A percentile compares a stretch with the other conserved stretches of the same genome.
Conservation (phyloP, 2,888 invertebrate species). For the Lysandra coridon region DNA sequence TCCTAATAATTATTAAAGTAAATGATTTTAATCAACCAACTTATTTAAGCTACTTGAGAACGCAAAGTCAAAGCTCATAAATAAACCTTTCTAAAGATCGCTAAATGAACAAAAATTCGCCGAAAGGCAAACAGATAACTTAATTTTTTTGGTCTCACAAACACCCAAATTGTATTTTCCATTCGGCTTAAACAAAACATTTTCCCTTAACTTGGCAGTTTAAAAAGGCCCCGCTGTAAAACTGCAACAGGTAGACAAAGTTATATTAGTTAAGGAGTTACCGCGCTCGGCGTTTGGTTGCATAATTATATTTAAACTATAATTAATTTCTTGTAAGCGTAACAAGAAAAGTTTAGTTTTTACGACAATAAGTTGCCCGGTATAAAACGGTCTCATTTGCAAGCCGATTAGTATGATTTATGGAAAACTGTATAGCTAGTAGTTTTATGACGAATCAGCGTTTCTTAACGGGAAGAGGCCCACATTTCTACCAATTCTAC, state of each 20-base stretch:
- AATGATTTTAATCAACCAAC: background rate
- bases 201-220: slow-evolving; percentile 20
- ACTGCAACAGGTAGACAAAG: slow-evolving; percentile 30
- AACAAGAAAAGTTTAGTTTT: slow-evolving; percentile 25
- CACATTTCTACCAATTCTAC: no score
- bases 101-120: background rate
- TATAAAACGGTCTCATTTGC: background rate
- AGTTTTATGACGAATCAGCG: no score
- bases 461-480: no score
- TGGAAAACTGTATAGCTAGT: background rate
- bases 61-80: background rate
- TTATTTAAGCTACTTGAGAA: background rate
- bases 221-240: slow-evolving; percentile 18
- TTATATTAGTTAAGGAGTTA: slow-evolving; percentile 31
- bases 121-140: background rate
- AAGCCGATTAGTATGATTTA: background rate
- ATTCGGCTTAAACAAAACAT: slow-evolving; percentile 2
- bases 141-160: background rate
- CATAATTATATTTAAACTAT: slow-evolving; percentile 30
- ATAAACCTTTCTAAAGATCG: background rate
- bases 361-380: background rate
- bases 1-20: background rate
- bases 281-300: slow-evolving; percentile 28
- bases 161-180: background rate
- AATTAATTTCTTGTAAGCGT: slow-evolving; percentile 27